Base-by-base conservation (phyloP, 2,888 invertebrate genomes). In the Marronus borbonicus region DNA sequence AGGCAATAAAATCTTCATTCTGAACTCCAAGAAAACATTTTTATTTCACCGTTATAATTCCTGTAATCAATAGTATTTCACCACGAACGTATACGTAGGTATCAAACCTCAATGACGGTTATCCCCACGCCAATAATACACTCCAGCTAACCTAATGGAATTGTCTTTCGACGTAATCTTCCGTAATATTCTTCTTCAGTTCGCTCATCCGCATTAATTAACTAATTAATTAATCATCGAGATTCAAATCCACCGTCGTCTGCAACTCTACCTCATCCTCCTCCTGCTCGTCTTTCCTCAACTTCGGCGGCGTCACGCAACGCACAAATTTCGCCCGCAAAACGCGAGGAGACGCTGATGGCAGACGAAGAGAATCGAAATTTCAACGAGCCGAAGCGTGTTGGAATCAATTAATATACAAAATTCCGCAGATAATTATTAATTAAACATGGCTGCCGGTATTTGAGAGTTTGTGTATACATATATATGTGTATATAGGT, bases 161-260 rank as follows among this genome's bases (percentile, higher is more conserved):
- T 12, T 44, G 44, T 44, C 44, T 44, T 8, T 12, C 7, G 44
- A 44, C 44, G 8, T 52, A n/a, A 52, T 52, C 52, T 17, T 17
- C 52, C 17, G 17, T n/a, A 52, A 52, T 52, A 17, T 52, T 52
- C 52, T 52, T 52, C 52, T 52, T 52, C n/a, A n/a, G 12, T 44
- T 44, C 44, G 12, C 44, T 12, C 14, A 52, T 52, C 52, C 52
- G 52, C 52, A 17, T 52, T 52, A 52, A 52, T 52, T 52, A 52
- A 52, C 52, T 17, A 52, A 52, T 52, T 52, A 52, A 52, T 52
- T 52, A 52, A 52, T 52, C 52, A 52, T 52, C 52, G 17, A 17
- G 17, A 52, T 52, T n/a, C 52, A 14, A n/a, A 52, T 52, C 52
- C 52, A 17, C 17, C 52, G 8, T 52, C 52, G n/a, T n/a, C 14